These are phyloP conservation scores for Sipha flava DNA, from an alignment of 1,140 invertebrate species.

Conservation along the genomic window DNA sequence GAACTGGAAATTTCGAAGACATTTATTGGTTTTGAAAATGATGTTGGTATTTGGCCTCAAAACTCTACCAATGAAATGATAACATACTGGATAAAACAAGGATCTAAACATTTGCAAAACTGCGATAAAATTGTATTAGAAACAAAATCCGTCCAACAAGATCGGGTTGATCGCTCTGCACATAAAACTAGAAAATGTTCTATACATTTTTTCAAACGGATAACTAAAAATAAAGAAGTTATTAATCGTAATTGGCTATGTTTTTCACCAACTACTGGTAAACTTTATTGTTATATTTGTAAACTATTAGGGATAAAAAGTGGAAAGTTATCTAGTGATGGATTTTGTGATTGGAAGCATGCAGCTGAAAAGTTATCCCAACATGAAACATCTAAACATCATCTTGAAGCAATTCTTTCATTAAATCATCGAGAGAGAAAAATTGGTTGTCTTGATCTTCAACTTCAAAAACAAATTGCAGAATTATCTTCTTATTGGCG, in stretches of 20 bases:
- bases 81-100: background rate
- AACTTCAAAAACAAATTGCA: background rate
- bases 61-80: background rate
- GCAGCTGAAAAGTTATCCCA: constrained; percentile 52
- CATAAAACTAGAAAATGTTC: background rate
- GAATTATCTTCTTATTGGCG: background rate
- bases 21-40: too few relatives aligned
- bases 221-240: background rate
- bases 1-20: too few relatives aligned
- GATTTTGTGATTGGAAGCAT: background rate
- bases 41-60: background rate
- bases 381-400: constrained; percentile 81
- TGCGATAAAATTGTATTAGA: background rate
- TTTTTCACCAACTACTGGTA: background rate
- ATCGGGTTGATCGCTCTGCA: background rate
- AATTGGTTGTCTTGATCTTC: background rate
- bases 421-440: background rate
- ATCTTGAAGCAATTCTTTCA: background rate
- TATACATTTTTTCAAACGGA: background rate
- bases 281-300: background rate
- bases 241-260: background rate
- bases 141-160: background rate
- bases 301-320: background rate
- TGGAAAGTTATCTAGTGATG: background rate
- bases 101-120: background rate